Percentiles rank a stretch among this genome's conserved stretches.
These are phyloP conservation scores for Tokudaia muenninki DNA, from an alignment of 2,797 vertebrate species.

Conservation along the genomic window DNA sequence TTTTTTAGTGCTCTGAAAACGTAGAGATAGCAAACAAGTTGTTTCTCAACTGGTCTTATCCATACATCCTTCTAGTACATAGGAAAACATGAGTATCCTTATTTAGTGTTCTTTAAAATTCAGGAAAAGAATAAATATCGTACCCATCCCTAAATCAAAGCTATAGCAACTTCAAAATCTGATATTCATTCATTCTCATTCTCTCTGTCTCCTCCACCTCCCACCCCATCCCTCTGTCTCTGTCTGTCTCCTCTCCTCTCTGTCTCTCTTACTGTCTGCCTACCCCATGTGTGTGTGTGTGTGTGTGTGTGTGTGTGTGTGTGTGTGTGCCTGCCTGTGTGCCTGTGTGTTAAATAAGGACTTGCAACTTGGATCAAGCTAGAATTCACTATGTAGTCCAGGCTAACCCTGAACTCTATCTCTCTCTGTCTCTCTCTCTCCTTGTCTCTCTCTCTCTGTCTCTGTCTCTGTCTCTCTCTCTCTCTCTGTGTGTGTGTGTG, in stretches of 20 bases:
- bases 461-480: too few relatives aligned
- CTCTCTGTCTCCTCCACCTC: neutral
- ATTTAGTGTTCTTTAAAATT: slow-evolving; percentile 8
- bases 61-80: neutral
- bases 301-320: neutral
- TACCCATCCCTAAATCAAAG: slow-evolving; percentile 55
- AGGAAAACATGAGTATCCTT: slow-evolving; percentile 11
- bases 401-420: too few relatives aligned
- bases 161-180: slow-evolving; percentile 15
- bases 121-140: slow-evolving; percentile 18
- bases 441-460: too few relatives aligned
- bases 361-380: neutral
- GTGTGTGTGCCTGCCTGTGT: neutral
- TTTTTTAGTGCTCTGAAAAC: neutral
- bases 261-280: too few relatives aligned
- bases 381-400: neutral
- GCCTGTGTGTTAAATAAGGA: neutral
- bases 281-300: neutral
- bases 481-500: neutral
- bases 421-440: too few relatives aligned
- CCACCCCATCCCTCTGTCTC: neutral
- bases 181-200: neutral
- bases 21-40: neutral
- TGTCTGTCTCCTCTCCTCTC: neutral
- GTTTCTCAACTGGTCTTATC: neutral